Evolutionary conservation across 2,888 invertebrate genomes (phyloP).

Genomic region (Lasioglossum vierecki): DNA sequence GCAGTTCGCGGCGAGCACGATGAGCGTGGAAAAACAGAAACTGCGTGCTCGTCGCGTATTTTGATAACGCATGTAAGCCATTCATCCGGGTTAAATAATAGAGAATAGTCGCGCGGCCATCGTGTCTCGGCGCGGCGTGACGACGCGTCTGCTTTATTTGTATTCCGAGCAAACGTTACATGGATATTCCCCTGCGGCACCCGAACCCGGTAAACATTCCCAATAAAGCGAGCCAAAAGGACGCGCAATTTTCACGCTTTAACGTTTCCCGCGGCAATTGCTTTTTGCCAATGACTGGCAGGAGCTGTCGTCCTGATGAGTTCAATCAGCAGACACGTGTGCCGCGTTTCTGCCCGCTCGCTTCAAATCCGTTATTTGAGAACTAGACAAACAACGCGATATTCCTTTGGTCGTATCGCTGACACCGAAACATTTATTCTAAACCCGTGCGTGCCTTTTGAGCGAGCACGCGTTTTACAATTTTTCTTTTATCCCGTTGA

Average conservation of each 20-base stretch:
- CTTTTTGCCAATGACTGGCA: slow-evolving; percentile 65
- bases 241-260: slow-evolving; percentile 69
- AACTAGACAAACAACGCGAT: neutral
- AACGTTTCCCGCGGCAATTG: slow-evolving; percentile 64
- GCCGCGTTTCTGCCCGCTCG: neutral
- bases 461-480: neutral
- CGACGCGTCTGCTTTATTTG: slow-evolving; percentile 35
- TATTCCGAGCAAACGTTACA: slow-evolving; percentile 61
- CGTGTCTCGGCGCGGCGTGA: slow-evolving; percentile 3
- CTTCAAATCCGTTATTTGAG: slow-evolving; percentile 29
- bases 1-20: neutral
- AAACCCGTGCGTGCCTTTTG: neutral
- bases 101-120: slow-evolving; percentile 7
- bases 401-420: neutral
- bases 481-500: neutral
- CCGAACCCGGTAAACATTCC: slow-evolving; percentile 48
- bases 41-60: neutral
- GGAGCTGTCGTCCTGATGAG: slow-evolving; percentile 57
- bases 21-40: neutral
- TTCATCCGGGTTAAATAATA: slow-evolving; percentile 20
- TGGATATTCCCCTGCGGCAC: slow-evolving; percentile 55
- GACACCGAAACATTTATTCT: neutral
- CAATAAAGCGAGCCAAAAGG: slow-evolving; percentile 55
- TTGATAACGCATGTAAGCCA: neutral
- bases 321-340: slow-evolving; percentile 39